These are phyloP conservation scores for Podarcis lilfordi DNA, from an alignment of 2,797 vertebrate genomes.

Conservation along the genomic window DNA sequence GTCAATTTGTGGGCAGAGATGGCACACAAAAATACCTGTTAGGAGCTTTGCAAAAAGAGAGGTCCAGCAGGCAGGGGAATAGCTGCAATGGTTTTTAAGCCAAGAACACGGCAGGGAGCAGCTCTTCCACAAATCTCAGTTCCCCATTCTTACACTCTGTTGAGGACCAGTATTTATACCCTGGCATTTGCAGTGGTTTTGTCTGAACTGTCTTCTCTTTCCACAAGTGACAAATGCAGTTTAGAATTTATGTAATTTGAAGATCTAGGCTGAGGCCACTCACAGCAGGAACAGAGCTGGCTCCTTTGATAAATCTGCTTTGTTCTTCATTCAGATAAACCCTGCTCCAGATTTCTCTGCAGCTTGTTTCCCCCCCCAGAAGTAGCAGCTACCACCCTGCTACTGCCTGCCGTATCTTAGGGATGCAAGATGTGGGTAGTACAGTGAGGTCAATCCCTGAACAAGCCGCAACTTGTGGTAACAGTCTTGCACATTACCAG, in stretches of 20 bases:
- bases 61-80: neutral
- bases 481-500: neutral
- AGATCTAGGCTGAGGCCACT: neutral
- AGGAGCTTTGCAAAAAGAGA: neutral
- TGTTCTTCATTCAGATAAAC: neutral
- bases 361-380: neutral
- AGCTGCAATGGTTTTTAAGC: neutral
- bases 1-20: neutral
- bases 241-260: neutral
- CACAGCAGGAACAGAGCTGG: neutral
- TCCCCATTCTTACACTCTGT: neutral
- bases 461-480: neutral
- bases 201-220: neutral
- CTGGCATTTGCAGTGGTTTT: neutral
- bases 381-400: neutral
- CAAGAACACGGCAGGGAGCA: neutral
- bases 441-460: neutral
- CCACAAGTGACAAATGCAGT: neutral
- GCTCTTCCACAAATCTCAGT: neutral
- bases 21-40: neutral
- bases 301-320: neutral
- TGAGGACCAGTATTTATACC: constrained; percentile 1
- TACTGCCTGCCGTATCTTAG: neutral
- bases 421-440: neutral
- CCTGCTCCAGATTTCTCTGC: constrained; percentile 5